phyloP scores from a whole-genome alignment of 1,140 invertebrate genomes.

The Musca domestica region DNA sequence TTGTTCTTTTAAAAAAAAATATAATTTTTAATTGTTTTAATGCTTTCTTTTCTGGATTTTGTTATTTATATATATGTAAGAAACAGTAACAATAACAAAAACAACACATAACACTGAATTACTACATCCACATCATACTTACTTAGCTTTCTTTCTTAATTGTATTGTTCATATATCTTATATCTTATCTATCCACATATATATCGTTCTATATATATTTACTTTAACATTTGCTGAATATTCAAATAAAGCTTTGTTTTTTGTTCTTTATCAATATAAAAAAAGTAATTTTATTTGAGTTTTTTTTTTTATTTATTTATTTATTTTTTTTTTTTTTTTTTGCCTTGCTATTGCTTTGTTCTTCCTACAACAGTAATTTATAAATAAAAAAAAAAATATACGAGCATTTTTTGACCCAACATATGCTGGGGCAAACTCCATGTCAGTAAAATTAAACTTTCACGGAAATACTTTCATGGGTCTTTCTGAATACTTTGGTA shows the following conservation, averaged over 20 bases:
- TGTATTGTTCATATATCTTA: slow-evolving; percentile 17
- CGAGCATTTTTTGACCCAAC: too few species aligned
- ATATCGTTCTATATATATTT: slow-evolving; percentile 8
- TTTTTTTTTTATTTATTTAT: not conserved
- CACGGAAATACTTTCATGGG: too few species aligned
- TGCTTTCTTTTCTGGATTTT: too few species aligned
- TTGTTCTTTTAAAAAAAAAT: too few species aligned
- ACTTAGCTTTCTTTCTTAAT: slow-evolving; percentile 12
- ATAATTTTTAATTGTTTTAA: too few species aligned
- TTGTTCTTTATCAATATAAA: slow-evolving; percentile 37
- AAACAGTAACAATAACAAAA: not conserved
- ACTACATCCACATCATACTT: not conserved
- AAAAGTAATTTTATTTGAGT: not conserved
- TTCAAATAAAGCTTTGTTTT: slow-evolving; percentile 47
- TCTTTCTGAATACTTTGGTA: too few species aligned
- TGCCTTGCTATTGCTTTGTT: not conserved
- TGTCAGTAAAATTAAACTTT: too few species aligned
- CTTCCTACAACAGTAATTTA: too few species aligned
- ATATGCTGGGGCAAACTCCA: too few species aligned
- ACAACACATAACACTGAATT: not conserved
- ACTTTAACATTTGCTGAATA: not conserved
- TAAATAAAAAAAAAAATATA: too few species aligned
- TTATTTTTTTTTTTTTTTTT: not conserved
- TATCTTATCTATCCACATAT: not conserved
- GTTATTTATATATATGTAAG: not conserved